Percentiles rank a stretch among this genome's conserved stretches.
These are phyloP conservation scores for Syritta pipiens DNA, from an alignment of 2,888 invertebrate species.

Conservation along the genomic window DNA sequence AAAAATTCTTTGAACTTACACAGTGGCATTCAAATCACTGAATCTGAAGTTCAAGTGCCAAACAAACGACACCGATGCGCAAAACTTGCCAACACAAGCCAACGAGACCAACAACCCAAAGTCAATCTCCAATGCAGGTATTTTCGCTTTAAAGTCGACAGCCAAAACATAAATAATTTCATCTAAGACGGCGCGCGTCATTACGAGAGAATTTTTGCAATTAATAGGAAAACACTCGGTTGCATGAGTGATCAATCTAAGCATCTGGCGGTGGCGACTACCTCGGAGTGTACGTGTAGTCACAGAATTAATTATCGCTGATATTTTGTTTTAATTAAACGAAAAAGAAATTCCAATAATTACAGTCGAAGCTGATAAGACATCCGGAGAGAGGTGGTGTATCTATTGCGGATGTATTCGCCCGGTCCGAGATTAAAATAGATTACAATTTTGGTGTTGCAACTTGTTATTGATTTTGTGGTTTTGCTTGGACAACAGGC, in stretches of 20 bases:
- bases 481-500: neutral
- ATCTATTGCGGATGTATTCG: neutral
- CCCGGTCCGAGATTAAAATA: slow-evolving; percentile 1
- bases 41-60: slow-evolving; percentile 42
- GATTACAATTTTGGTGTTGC: neutral
- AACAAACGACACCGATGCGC: slow-evolving; percentile 23
- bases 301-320: neutral
- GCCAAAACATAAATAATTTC: neutral
- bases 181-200: neutral
- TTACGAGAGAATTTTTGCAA: neutral
- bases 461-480: slow-evolving; percentile 13
- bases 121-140: no score
- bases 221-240: neutral
- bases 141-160: no score
- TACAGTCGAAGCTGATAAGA: slow-evolving; percentile 20
- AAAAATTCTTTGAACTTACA: neutral
- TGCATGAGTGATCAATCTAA: neutral
- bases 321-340: slow-evolving; percentile 3
- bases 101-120: no score
- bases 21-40: no score
- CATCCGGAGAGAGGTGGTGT: neutral
- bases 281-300: no score
- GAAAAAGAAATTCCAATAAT: neutral
- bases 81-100: slow-evolving; percentile 5
- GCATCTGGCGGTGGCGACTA: neutral